Conservation (phyloP, 2,888 invertebrate genomes). For the Piscicola geometra region DNA sequence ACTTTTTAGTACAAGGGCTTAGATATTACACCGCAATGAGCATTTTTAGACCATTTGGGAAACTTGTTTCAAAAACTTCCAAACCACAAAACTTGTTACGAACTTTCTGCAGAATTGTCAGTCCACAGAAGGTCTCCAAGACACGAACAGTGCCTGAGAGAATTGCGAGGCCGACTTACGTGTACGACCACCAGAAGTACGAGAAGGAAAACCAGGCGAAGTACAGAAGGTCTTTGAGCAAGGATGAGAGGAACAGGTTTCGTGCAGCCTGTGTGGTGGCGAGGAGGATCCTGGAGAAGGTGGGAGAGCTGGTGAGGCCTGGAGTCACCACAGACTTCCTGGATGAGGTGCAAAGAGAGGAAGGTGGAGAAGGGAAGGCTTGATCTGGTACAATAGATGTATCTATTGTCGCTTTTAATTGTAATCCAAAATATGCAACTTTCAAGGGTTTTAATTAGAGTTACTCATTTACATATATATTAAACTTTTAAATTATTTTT, state of each 20-base stretch:
- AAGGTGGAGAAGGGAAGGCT: no score
- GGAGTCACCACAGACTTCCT: conserved; percentile 96
- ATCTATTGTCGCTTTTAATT: no score
- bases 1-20: no score
- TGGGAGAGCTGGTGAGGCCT: conserved; percentile 69
- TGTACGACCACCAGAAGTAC: neutral
- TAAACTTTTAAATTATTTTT: no score
- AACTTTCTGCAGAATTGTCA: neutral
- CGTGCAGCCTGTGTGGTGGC: conserved; percentile 13
- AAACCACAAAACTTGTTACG: no score
- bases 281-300: conserved; percentile 65
- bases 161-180: neutral
- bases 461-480: no score
- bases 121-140: neutral
- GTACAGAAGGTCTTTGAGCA: neutral
- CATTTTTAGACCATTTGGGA: no score
- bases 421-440: no score
- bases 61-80: no score
- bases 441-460: no score
- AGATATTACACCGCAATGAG: no score
- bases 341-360: conserved; percentile 68
- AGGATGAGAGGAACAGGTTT: conserved; percentile 11
- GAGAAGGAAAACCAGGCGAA: neutral
- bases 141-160: neutral
- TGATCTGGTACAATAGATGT: no score